Evolutionary conservation across 2,113 vertebrate species (phyloP).

Genomic region (Microcebus griseorufus): DNA sequence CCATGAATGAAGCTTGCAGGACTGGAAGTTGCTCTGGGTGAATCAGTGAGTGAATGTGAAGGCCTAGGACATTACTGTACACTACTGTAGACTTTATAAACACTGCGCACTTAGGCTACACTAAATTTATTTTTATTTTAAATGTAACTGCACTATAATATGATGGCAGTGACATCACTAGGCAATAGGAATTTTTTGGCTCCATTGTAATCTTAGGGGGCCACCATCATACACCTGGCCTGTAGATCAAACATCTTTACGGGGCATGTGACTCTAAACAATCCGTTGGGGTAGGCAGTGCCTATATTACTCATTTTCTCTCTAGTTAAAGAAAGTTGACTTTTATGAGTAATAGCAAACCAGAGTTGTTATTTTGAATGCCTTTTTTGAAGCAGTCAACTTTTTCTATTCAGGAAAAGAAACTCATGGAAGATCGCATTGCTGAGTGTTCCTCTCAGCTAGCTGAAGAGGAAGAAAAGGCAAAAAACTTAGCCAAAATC

Average conservation of each 20-base stretch:
- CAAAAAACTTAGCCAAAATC: conserved; percentile 96
- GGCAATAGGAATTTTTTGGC: background rate
- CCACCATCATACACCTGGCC: background rate
- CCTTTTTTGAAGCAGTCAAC: background rate
- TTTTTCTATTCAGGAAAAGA: conserved; percentile 92
- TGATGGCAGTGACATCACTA: background rate
- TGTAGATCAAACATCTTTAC: background rate
- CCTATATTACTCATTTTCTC: background rate
- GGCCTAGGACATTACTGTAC: background rate
- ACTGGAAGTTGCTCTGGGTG: background rate
- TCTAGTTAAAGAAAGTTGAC: background rate
- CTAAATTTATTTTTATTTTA: background rate
- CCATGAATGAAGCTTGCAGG: background rate
- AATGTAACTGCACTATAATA: background rate
- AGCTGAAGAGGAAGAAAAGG: conserved; percentile 98
- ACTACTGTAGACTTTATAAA: background rate
- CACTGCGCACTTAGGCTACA: background rate
- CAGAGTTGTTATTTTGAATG: background rate
- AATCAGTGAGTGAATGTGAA: background rate
- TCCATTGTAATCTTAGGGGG: background rate
- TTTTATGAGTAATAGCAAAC: background rate
- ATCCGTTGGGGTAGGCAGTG: background rate
- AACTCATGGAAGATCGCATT: conserved; percentile 95
- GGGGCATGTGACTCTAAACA: background rate
- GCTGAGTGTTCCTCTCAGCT: conserved; percentile 94